Evolutionary conservation across 1,140 invertebrate genomes (phyloP), one percentile per base, ranked within the genome.

Genomic region (Zelostemma sp.): DNA sequence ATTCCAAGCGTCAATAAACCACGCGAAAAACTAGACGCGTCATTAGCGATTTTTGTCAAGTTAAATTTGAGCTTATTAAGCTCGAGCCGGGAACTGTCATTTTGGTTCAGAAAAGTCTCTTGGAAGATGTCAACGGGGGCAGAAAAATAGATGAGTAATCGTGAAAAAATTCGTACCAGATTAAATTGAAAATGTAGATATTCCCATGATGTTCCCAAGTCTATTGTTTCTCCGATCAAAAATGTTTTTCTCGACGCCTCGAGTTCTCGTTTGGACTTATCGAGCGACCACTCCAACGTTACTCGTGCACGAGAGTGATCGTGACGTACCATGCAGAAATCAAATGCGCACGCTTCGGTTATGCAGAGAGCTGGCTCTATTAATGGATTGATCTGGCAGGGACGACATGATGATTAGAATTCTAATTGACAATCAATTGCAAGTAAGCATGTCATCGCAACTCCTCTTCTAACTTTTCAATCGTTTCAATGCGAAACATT

Each of bases 391-490:
- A 67, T 67, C 56, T 67, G 63, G 43, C 56, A 18, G 40, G 61
- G 53, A 50, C 41, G 63, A 69, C 41, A 51, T 12, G 60, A 72
- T 73, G 71, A 75, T 73, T 71, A 75, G 68, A 73, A 75, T 73
- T 56, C 59, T 75, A 67, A 75, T 75, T 75, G 70, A 68, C 71
- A 75, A 75, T 75, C 73, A 73, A 75, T 67, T 66, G 64, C 62
- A 67, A 73, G 70, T 65, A 65, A 62, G 60, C 57, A 55, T 50
- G 61, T 66, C 38, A 48, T 63, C 59, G 64, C 43, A 56, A 61
- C 55, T 57, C 41, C 47, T 41, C 31, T 47, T 3, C 3, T 4
- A 28, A 28, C 8, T 28, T 28, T 8, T 28, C 25, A 8, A 28
- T n/a, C n/a, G n/a, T n/a, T n/a, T n/a, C n/a, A n/a, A n/a, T n/a